Conservation (phyloP, 2,113 vertebrate species). For the Phycodurus eques region DNA sequence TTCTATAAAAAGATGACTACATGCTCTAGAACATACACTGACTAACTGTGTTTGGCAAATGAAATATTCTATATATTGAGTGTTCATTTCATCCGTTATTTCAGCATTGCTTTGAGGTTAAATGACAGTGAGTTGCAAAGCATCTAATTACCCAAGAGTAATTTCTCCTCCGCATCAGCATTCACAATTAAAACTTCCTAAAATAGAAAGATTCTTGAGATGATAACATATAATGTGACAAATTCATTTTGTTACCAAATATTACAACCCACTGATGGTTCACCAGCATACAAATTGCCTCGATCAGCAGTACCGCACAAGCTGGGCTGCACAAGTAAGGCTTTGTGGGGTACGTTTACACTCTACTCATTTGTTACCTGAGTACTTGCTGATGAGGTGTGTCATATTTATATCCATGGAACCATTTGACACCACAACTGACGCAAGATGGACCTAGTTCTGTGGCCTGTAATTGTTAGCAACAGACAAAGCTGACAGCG, state of each 20-base stretch:
- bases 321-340: slow-evolving; percentile 48
- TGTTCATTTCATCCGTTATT: slow-evolving; percentile 27
- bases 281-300: slow-evolving; percentile 29
- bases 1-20: slow-evolving; percentile 29
- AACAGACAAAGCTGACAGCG: neutral
- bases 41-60: slow-evolving; percentile 24
- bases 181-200: neutral
- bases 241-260: slow-evolving; percentile 28
- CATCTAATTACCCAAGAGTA: neutral
- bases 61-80: neutral
- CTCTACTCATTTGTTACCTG: slow-evolving; percentile 54
- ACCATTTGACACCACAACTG: slow-evolving; percentile 73
- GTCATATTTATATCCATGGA: slow-evolving; percentile 71
- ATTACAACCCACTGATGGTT: slow-evolving; percentile 6
- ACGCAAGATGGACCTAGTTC: slow-evolving; percentile 54
- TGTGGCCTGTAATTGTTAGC: slow-evolving; percentile 27
- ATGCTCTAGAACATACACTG: slow-evolving; percentile 12
- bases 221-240: neutral
- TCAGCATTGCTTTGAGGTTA: slow-evolving; percentile 21
- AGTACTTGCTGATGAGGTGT: slow-evolving; percentile 62
- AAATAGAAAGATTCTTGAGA: neutral
- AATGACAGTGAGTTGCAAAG: neutral
- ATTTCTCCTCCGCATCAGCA: neutral
- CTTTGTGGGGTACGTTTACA: slow-evolving; percentile 65
- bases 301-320: slow-evolving; percentile 60